Conservation (phyloP, 2,797 vertebrate genomes). For the Taenioides sp. region DNA sequence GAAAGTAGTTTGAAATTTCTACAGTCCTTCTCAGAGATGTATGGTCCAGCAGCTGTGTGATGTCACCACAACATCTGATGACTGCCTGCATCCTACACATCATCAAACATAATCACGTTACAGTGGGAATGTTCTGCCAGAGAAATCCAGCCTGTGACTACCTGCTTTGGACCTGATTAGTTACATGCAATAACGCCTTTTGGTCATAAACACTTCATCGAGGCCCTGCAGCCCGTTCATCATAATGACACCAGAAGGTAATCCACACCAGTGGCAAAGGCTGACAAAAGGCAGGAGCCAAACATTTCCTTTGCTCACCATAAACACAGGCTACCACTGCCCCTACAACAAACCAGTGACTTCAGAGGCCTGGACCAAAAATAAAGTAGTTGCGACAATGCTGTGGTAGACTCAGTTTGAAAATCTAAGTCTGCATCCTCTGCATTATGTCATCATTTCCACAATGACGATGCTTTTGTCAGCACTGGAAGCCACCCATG, state of each 20-base stretch:
- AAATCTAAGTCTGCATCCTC: constrained; percentile 54
- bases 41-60: constrained; percentile 54
- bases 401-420: constrained; percentile 26
- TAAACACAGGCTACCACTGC: constrained; percentile 52
- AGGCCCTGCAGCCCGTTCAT: constrained; percentile 70
- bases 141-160: constrained; percentile 51
- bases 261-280: constrained; percentile 67
- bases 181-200: constrained; percentile 82
- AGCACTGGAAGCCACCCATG: constrained; percentile 71
- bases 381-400: background rate
- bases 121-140: constrained; percentile 31
- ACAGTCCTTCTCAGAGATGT: constrained; percentile 27
- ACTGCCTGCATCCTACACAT: constrained; percentile 57
- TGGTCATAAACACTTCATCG: constrained; percentile 79
- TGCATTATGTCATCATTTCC: constrained; percentile 61
- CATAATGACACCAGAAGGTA: constrained; percentile 78
- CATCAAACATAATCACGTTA: constrained; percentile 57
- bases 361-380: constrained; percentile 5
- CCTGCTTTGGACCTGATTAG: constrained; percentile 66
- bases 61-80: constrained; percentile 55
- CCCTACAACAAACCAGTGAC: constrained; percentile 15
- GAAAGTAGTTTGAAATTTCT: constrained; percentile 47
- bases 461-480: constrained; percentile 61
- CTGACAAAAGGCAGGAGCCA: constrained; percentile 64
- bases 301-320: constrained; percentile 49